Conservation (phyloP, 2,113 vertebrate genomes). For the Lanius ludovicianus region DNA sequence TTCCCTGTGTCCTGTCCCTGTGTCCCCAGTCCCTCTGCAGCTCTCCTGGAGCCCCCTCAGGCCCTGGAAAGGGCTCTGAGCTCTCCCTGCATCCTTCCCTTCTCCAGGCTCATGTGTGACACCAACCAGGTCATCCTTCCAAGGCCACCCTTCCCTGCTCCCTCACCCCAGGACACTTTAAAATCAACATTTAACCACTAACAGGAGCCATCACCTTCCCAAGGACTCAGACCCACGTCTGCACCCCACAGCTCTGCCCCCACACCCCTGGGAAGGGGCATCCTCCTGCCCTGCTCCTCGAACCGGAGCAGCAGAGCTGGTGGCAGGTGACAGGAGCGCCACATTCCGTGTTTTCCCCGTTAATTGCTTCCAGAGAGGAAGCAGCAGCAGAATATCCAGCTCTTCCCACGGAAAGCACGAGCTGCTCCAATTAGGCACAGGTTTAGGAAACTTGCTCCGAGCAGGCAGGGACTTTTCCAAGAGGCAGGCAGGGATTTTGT, state of each 20-base stretch:
- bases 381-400: neutral
- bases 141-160: neutral
- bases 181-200: accelerated
- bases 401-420: neutral
- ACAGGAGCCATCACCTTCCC: neutral
- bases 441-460: slow-evolving; percentile 47
- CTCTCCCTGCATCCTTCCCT: neutral
- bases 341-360: neutral
- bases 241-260: neutral
- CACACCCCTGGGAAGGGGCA: accelerated
- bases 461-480: slow-evolving; percentile 26
- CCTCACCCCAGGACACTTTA: accelerated
- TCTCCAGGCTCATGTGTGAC: neutral
- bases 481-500: slow-evolving; percentile 41
- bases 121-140: neutral
- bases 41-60: neutral
- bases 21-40: neutral
- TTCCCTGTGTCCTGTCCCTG: neutral
- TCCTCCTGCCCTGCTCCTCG: neutral
- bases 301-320: neutral
- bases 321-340: neutral
- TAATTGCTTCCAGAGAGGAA: slow-evolving; percentile 4
- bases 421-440: slow-evolving; percentile 26
- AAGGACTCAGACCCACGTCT: accelerated
- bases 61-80: accelerated